Evolutionary conservation across 37 sponge, comb jelly and placozoan genomes (phyloP).

Genomic region (Agelas oroides): DNA sequence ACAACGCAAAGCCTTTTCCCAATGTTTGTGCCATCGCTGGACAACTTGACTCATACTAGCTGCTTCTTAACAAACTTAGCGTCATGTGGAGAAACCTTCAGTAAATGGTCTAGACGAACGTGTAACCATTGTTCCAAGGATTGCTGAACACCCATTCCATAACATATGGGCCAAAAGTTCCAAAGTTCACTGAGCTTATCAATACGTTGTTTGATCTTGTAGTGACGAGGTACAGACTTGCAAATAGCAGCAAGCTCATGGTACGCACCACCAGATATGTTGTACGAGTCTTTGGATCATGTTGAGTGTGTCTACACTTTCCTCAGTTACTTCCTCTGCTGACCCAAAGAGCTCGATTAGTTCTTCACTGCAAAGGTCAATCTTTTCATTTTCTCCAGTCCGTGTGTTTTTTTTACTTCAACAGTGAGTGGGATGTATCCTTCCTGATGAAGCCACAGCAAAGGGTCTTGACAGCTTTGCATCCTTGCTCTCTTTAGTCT

Average conservation of each 20-base stretch:
- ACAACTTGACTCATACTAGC: slow-evolving; percentile 25
- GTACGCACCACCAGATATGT: slow-evolving; percentile 22
- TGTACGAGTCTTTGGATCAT: slow-evolving; percentile 12
- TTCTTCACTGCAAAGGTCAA: too few relatives aligned
- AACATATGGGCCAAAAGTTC: slow-evolving; percentile 9
- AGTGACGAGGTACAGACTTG: neutral
- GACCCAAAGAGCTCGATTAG: neutral
- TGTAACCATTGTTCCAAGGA: slow-evolving; percentile 12
- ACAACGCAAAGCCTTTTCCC: slow-evolving; percentile 22
- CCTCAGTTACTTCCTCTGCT: neutral
- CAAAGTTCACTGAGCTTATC: slow-evolving; percentile 4
- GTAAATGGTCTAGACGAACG: neutral
- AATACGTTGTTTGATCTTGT: slow-evolving; percentile 4
- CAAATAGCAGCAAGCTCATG: slow-evolving; percentile 8
- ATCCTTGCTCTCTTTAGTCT: too few relatives aligned
- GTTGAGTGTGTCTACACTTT: neutral
- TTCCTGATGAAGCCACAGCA: too few relatives aligned
- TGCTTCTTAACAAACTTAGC: neutral
- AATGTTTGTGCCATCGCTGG: slow-evolving; percentile 55
- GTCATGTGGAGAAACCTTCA: neutral
- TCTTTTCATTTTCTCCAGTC: too few relatives aligned
- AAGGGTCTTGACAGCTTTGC: too few relatives aligned
- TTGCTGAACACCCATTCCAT: slow-evolving; percentile 58
- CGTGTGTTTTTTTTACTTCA: too few relatives aligned
- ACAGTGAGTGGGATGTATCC: too few relatives aligned